phyloP scores from a whole-genome alignment of 2,113 vertebrate genomes.

The Cochlearius cochlearius region DNA sequence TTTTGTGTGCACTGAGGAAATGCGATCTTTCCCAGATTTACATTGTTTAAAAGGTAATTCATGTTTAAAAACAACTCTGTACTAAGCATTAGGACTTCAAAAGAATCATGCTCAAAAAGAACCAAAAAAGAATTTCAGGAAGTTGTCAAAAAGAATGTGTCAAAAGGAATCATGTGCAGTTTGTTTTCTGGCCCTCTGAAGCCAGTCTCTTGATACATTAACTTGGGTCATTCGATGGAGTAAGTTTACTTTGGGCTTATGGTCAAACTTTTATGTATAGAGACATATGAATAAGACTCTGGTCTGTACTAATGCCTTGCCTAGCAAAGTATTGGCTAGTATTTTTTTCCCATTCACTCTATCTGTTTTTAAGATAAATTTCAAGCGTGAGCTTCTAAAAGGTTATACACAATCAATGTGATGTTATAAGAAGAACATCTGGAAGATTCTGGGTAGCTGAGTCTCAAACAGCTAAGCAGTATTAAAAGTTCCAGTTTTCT shows the following conservation, averaged over 20 bases:
- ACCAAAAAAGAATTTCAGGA: background rate
- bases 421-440: background rate
- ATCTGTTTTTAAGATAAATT: conserved; percentile 4
- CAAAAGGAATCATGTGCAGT: background rate
- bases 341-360: conserved; percentile 23
- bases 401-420: background rate
- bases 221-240: background rate
- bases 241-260: background rate
- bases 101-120: background rate
- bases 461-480: conserved; percentile 50
- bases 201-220: background rate
- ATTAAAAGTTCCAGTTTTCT: conserved; percentile 56
- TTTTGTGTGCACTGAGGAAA: background rate
- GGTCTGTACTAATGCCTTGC: background rate
- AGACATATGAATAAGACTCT: background rate
- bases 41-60: background rate
- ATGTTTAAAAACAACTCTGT: background rate
- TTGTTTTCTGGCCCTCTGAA: background rate
- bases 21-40: background rate
- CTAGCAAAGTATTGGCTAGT: conserved; percentile 21
- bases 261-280: background rate
- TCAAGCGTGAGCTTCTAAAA: background rate
- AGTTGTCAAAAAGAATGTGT: background rate
- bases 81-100: background rate
- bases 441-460: conserved; percentile 3